phyloP scores from a whole-genome alignment of 2,888 invertebrate genomes.

The Drosophila emarginata region DNA sequence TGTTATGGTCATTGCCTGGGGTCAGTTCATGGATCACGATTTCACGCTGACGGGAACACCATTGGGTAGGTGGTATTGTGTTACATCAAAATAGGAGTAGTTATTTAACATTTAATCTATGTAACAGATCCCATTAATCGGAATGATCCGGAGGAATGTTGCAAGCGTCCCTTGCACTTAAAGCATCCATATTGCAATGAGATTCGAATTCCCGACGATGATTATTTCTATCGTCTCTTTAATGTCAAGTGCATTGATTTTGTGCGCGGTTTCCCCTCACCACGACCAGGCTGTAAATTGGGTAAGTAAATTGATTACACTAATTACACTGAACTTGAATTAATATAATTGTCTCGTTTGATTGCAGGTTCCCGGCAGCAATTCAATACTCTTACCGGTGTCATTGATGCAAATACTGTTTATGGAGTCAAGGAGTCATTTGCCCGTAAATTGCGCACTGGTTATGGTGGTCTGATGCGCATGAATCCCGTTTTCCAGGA shows the following conservation, averaged over 20 bases:
- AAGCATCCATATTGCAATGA: conserved; percentile 96
- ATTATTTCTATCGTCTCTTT: conserved; percentile 94
- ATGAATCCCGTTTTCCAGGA: conserved; percentile 95
- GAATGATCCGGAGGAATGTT: conserved; percentile 96
- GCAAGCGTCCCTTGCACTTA: conserved; percentile 90
- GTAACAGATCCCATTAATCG: conserved; percentile 90
- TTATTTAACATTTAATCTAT: background rate
- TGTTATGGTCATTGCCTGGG: conserved; percentile 95
- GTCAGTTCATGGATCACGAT: conserved; percentile 97
- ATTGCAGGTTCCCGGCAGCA: conserved; percentile 85
- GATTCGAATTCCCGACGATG: conserved; percentile 93
- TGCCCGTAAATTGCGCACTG: conserved; percentile 90
- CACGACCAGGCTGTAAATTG: conserved; percentile 92
- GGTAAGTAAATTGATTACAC: conserved; percentile 83
- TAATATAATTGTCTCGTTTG: background rate
- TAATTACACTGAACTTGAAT: background rate
- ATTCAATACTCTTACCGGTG: conserved; percentile 93
- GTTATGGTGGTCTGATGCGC: conserved; percentile 90
- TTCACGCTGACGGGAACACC: conserved; percentile 94
- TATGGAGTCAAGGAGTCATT: conserved; percentile 93
- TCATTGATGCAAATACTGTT: conserved; percentile 94
- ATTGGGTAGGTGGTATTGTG: conserved; percentile 85
- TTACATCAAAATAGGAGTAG: background rate
- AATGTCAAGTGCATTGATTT: conserved; percentile 94
- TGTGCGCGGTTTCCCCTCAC: conserved; percentile 93